phyloP scores from a whole-genome alignment of 2,113 vertebrate genomes.

The Pelmatolapia mariae region DNA sequence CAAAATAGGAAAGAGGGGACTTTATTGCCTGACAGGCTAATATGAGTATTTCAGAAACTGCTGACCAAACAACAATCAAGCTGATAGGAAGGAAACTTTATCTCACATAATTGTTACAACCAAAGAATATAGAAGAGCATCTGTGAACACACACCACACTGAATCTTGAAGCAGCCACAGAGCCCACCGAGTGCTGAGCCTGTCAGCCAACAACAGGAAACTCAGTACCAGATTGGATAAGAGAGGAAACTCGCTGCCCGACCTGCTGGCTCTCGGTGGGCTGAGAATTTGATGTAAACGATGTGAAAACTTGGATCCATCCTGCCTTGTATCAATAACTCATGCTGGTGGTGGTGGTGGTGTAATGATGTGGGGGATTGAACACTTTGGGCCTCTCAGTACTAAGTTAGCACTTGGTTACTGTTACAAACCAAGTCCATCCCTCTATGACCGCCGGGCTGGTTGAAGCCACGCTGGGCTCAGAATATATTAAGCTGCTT shows the following conservation, averaged over 20 bases:
- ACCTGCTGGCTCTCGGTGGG: too few species aligned
- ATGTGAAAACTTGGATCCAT: neutral
- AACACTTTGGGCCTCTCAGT: neutral
- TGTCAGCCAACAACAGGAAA: neutral
- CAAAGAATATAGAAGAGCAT: neutral
- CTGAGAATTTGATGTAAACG: neutral
- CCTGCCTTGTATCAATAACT: neutral
- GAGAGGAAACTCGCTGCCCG: accelerated
- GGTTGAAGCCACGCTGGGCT: neutral
- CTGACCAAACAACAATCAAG: neutral
- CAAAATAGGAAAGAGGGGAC: neutral
- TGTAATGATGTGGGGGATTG: neutral
- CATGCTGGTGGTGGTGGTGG: neutral
- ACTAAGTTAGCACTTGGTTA: neutral
- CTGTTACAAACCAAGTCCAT: neutral
- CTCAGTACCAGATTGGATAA: neutral
- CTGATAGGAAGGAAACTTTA: neutral
- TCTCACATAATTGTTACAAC: neutral
- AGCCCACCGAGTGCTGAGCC: neutral
- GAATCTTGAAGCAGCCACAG: neutral
- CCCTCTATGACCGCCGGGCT: neutral
- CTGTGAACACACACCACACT: neutral
- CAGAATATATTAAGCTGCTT: neutral
- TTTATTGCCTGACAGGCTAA: neutral
- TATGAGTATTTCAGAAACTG: neutral